phyloP scores from a whole-genome alignment of 2,113 vertebrate genomes.

The Callithrix jacchus region DNA sequence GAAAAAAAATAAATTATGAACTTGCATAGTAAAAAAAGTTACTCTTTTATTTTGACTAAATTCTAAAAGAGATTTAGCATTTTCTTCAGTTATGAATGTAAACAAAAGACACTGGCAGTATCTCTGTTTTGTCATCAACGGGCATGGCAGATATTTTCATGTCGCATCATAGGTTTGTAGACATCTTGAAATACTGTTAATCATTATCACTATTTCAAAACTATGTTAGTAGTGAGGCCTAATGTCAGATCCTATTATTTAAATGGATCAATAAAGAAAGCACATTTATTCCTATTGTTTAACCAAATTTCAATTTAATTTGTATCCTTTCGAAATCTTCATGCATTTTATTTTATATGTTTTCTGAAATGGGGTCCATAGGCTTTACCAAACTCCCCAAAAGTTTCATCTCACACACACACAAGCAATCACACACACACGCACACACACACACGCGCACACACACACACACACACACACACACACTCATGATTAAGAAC shows the following conservation, averaged over 20 bases:
- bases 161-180: not conserved
- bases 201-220: not conserved
- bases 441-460: not conserved
- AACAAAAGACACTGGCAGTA: not conserved
- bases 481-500: not conserved
- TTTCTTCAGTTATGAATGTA: not conserved
- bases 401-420: not conserved
- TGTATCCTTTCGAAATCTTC: not conserved
- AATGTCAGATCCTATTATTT: not conserved
- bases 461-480: not conserved
- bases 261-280: not conserved
- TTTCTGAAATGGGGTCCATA: not conserved
- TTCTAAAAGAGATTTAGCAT: not conserved
- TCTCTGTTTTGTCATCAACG: not conserved
- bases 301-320: not conserved
- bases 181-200: not conserved
- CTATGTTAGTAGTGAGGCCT: not conserved
- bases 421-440: not conserved
- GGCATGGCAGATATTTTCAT: not conserved
- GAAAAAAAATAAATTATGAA: not conserved
- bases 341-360: not conserved
- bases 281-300: not conserved
- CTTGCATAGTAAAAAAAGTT: not conserved
- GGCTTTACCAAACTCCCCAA: not conserved
- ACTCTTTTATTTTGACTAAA: not conserved